Evolutionary conservation across 2,797 vertebrate genomes (phyloP), one percentile per base, ranked within the genome.

Genomic region (Chaunax sp.): DNA sequence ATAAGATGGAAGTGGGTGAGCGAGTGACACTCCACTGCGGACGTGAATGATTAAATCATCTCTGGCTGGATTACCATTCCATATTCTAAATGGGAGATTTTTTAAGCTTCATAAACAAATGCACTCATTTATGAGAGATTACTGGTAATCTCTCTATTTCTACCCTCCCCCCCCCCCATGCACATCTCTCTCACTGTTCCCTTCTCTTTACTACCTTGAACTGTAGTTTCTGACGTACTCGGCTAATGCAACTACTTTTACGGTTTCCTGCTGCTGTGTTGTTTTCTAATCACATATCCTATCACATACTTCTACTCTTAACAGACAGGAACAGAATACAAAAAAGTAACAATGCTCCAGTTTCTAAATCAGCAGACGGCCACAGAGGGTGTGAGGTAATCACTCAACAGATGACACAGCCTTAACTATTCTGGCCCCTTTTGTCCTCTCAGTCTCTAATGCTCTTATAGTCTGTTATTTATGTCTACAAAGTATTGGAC

Each of bases 41-140:
- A 88, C 30, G 64, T 84, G 69, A 92, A 91, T 90, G 86, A 94
- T 93, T 94, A 93, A 90, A 92, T 92, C 78, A 91, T 90, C 91
- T 87, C 86, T 78, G 16, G 60, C 59, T 85, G 92, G 93, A 94
- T 94, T 94, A 94, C 74, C 86, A 91, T 92, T 94, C 94, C 94
- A 94, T 94, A 95, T 94, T 94, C 92, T 92, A 94, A 94, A 94
- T 94, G 93, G 91, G 88, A 88, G 91, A 89, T 89, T 91, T 94
- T 91, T 90, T 90, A 93, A 94, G 86, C 88, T 92, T 91, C 89
- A 93, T 93, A 94, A 94, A 94, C 92, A 94, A 94, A 94, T 94
- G 93, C 93, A 91, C 92, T 93, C 91, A 89, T 94, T 93, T 93
- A 90, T 81, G 82, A 87, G 84, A 88, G 93, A 95, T 95, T 94